Conservation (phyloP, 2,888 invertebrate genomes). For the Camponotus fellah region DNA sequence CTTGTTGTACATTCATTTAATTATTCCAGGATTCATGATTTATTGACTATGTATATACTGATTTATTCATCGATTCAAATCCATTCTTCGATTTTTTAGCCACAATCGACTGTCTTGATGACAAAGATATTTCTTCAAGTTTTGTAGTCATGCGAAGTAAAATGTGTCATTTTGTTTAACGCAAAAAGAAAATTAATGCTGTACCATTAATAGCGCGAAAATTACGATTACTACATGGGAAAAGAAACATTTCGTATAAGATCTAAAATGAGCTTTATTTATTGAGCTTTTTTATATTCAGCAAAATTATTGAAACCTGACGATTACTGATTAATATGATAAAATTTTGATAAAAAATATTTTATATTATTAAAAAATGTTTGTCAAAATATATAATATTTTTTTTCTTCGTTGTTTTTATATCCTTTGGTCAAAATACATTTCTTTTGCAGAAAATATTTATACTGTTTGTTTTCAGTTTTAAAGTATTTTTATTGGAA, state of each 20-base stretch:
- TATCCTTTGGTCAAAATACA: not conserved
- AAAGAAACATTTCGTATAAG: not conserved
- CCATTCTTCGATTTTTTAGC: not conserved
- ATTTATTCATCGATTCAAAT: not conserved
- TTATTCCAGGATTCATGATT: not conserved
- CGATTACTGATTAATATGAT: not conserved
- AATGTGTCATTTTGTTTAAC: not conserved
- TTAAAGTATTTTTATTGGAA: not conserved
- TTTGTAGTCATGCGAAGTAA: not conserved
- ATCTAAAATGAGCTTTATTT: not conserved
- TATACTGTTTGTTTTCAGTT: not conserved
- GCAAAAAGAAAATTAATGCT: not conserved
- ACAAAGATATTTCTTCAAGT: slow-evolving; percentile 4
- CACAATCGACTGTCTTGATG: not conserved
- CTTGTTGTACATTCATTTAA: not conserved
- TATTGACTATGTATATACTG: not conserved
- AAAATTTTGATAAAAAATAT: not conserved
- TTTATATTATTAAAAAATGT: not conserved
- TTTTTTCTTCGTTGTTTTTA: not conserved
- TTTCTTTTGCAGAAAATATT: not conserved
- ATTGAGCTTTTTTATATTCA: too few relatives aligned
- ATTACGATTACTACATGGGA: not conserved
- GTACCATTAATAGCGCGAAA: not conserved
- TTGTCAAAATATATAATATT: not conserved
- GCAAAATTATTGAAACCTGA: not conserved